Evolutionary conservation across 2,888 invertebrate species (phyloP).

Genomic region (Cotesia congregata): DNA sequence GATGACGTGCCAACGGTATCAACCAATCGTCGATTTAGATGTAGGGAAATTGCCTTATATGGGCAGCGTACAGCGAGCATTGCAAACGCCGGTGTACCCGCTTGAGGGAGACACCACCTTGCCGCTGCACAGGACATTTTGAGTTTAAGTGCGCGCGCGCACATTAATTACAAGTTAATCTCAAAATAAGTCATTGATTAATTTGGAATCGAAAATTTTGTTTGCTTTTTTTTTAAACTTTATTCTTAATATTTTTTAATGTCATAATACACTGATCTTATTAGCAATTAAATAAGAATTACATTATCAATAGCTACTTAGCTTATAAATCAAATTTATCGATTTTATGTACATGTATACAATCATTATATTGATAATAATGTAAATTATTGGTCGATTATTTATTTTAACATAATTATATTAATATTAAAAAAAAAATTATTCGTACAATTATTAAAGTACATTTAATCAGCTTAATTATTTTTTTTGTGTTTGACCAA

Average conservation of each 20-base stretch:
- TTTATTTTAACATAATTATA: neutral
- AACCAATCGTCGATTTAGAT: conserved; percentile 69
- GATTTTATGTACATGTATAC: conserved; percentile 15
- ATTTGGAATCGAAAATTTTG: neutral
- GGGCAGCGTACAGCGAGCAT: conserved; percentile 58
- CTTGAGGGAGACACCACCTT: conserved; percentile 15
- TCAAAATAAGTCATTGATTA: conserved; percentile 19
- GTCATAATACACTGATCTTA: neutral
- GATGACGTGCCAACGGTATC: conserved; percentile 56
- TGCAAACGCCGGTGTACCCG: conserved; percentile 16
- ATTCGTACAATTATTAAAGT: neutral
- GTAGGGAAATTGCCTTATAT: conserved; percentile 72
- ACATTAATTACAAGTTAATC: neutral
- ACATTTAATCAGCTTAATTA: neutral
- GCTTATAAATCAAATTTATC: neutral
- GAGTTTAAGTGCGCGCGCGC: conserved; percentile 8
- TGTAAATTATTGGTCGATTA: neutral
- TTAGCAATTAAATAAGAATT: conserved; percentile 11
- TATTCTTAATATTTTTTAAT: conserved; percentile 6
- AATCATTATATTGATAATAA: neutral
- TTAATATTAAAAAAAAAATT: neutral
- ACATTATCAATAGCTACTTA: neutral
- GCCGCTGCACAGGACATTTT: conserved; percentile 9
- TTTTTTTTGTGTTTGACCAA: neutral
- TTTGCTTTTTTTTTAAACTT: neutral